Conservation (phyloP, 30 jellyfish, hydroid and myxozoan genomes). For the Aurelia aurita region DNA sequence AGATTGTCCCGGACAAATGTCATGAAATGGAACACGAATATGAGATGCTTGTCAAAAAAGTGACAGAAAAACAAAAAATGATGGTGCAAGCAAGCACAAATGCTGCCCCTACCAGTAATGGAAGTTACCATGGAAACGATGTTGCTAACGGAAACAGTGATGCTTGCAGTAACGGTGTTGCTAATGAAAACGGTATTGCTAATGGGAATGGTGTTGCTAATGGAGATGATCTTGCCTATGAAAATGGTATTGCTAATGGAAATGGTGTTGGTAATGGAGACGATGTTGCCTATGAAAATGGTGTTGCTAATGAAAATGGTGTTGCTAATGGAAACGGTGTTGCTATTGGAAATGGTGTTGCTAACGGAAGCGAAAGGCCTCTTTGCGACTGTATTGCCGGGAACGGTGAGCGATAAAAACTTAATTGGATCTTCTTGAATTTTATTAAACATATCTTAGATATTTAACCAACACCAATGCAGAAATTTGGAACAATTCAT, state of each 20-base stretch:
- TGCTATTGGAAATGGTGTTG: conserved; percentile 28
- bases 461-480: too few relatives aligned
- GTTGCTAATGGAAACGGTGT: conserved; percentile 28
- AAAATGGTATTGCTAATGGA: not conserved
- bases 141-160: conserved; percentile 7
- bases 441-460: too few relatives aligned
- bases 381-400: conserved; percentile 7
- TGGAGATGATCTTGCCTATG: conserved; percentile 11
- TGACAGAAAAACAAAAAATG: conserved; percentile 51
- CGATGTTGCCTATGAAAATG: conserved; percentile 32
- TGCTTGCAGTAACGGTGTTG: conserved; percentile 38
- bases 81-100: not conserved
- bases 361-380: conserved; percentile 1
- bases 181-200: conserved; percentile 44
- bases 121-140: conserved; percentile 3
- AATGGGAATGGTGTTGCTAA: conserved; percentile 45
- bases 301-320: conserved; percentile 41
- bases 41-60: conserved; percentile 66
- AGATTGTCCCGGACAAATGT: conserved; percentile 85
- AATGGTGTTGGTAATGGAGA: not conserved
- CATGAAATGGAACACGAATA: conserved; percentile 81
- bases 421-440: too few relatives aligned
- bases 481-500: too few relatives aligned
- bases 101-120: conserved; percentile 3
- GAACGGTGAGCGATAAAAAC: not conserved